These are phyloP conservation scores for Sebastes miniatus DNA, from an alignment of 2,797 vertebrate genomes.

Conservation along the genomic window DNA sequence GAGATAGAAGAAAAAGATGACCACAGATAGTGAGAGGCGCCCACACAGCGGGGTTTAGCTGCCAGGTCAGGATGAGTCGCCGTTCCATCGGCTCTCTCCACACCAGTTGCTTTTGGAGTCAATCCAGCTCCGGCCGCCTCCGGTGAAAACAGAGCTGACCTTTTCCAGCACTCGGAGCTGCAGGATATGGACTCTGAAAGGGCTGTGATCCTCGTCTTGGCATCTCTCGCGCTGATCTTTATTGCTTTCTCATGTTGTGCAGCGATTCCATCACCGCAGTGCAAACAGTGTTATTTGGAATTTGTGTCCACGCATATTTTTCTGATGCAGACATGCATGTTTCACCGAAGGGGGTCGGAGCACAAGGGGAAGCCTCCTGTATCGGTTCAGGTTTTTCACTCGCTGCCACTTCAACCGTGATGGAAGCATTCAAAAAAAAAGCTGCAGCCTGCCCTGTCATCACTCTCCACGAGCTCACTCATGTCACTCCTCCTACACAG, in stretches of 20 bases:
- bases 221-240: slow-evolving; percentile 55
- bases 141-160: slow-evolving; percentile 67
- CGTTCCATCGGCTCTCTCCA: slow-evolving; percentile 36
- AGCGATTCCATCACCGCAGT: slow-evolving; percentile 27
- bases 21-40: slow-evolving; percentile 37
- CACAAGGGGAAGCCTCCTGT: neutral
- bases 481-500: slow-evolving; percentile 41
- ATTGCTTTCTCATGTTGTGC: slow-evolving; percentile 49
- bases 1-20: slow-evolving; percentile 25
- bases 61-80: slow-evolving; percentile 50
- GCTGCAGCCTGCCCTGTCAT: slow-evolving; percentile 35
- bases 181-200: slow-evolving; percentile 62
- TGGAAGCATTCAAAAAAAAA: slow-evolving; percentile 37
- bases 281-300: slow-evolving; percentile 15
- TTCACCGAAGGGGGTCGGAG: neutral
- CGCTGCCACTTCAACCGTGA: neutral
- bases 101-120: slow-evolving; percentile 63
- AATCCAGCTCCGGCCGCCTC: slow-evolving; percentile 54
- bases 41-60: slow-evolving; percentile 42
- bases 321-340: slow-evolving; percentile 16
- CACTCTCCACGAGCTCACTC: slow-evolving; percentile 35
- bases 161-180: slow-evolving; percentile 56
- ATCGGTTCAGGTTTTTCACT: slow-evolving; percentile 26
- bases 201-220: slow-evolving; percentile 59
- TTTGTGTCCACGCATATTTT: slow-evolving; percentile 15